Evolutionary conservation across 2,888 invertebrate genomes (phyloP), one percentile per base, ranked within the genome.

Genomic region (Tricholauxania praeusta): DNA sequence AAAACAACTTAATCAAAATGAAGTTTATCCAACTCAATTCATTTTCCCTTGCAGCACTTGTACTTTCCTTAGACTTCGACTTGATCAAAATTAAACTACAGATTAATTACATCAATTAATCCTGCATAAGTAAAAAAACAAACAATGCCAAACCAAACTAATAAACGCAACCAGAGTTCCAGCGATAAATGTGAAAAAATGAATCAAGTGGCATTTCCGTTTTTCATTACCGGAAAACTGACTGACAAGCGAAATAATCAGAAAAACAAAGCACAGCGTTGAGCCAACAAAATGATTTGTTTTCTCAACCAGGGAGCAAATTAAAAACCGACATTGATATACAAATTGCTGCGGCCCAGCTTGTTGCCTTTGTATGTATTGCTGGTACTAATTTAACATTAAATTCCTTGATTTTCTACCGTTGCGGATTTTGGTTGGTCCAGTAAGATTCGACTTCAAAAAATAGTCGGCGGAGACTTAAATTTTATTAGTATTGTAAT

Each of bases 31-130:
- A 60, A 52, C 53, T n/a, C 8, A 39, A 10, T 39, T 28, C n/a
- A n/a, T 66, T 28, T 28, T 65, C 39, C 15, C 14, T 12, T 39
- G 12, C 1, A n/a, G 51, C 65, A 52, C 49, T 15, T 32, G 10
- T 15, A 28, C 39, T 39, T 49, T n/a, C 49, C 49, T 28, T 57
- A 17, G 52, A 12, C 51, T 49, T 59, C 12, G 22, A 32, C 60
- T 70, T 39, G 53, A 70, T 48, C 53, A 47, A 48, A 72, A 80
- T 79, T 80, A 82, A 82, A 82, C 80, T 81, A 79, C 86, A 83
- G 84, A 86, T 86, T 86, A 86, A 86, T 86, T 86, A 85, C 80
- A 81, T 81, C 86, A 86, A 86, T 86, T 86, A 86, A 86, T 85
- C 83, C 62, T 72, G 69, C 72, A 71, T 53, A 82, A 80, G 79